Conservation (phyloP, 2,797 vertebrate species). For the Sebastes jordani region DNA sequence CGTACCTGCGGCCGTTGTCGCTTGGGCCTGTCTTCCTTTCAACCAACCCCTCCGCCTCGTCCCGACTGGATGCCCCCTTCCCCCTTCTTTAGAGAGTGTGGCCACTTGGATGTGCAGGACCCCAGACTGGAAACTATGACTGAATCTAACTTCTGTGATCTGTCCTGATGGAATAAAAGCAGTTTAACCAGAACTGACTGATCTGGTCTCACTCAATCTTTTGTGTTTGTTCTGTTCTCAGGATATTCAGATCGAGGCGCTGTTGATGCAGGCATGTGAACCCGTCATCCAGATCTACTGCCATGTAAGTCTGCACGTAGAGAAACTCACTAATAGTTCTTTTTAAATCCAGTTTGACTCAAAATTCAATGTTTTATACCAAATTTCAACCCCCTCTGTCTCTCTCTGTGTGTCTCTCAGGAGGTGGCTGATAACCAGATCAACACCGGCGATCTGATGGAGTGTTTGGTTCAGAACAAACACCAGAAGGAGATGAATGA, state of each 20-base stretch:
- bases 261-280: slow-evolving; percentile 96
- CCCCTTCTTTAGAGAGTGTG: no score
- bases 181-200: neutral
- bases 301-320: slow-evolving; percentile 84
- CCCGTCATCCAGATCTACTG: slow-evolving; percentile 95
- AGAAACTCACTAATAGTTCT: neutral
- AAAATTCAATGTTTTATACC: neutral
- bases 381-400: neutral
- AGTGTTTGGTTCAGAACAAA: slow-evolving; percentile 96
- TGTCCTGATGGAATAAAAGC: neutral
- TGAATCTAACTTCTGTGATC: neutral
- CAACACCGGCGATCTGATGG: slow-evolving; percentile 96
- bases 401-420: slow-evolving; percentile 65
- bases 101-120: no score
- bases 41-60: no score
- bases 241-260: slow-evolving; percentile 98
- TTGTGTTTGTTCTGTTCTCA: slow-evolving; percentile 60
- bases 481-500: slow-evolving; percentile 99
- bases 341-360: neutral
- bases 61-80: no score
- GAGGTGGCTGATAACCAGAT: slow-evolving; percentile 97
- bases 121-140: no score
- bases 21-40: no score
- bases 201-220: neutral
- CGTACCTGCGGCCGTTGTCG: no score